Evolutionary conservation across 2,888 invertebrate species (phyloP), one percentile per base, ranked within the genome.

Genomic region (Brachyptera putata): DNA sequence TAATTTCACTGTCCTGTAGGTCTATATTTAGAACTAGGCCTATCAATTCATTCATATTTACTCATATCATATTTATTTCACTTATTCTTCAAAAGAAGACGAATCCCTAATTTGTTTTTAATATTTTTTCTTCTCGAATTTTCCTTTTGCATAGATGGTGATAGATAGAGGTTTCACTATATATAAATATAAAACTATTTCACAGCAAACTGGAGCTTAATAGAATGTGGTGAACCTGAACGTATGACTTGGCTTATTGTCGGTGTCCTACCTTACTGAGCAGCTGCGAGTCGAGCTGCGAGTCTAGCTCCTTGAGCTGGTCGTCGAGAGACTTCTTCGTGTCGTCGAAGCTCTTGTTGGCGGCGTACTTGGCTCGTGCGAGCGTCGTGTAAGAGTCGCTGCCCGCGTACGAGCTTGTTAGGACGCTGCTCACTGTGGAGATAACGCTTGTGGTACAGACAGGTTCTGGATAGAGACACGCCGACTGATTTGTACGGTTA

Each of bases 261-360:
- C 16, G 26, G 36, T 14, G 16, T 68, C 76, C 74, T 76, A 77
- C 76, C 76, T 77, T 77, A 69, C 75, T 86, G 75, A 86, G 83
- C 71, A 87, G 83, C 73, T 84, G 83, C 61, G 83, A 82, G 74
- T 84, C 83, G 69, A 87, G 79, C 66, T 89, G 88, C 65, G 87
- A 88, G 76, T 90, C 89, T 68, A 90, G 81, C 75, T 89, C 89
- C 73, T 89, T 89, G 68, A 90, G 79, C 74, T 89, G 88, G 75
- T 86, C 86, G 74, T 89, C 89, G 68, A 89, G 79, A 36, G 87
- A 85, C 67, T 87, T 84, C 63, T 86, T 86, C 11, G 85, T 84
- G 72, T 86, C 84, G 75, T 87, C 87, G 75, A 86, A 88, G 66
- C 84, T 80, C 67, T 80, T 79, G 68, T 79, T 79, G 63, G 78